Evolutionary conservation across 2,797 vertebrate species (phyloP).

Genomic region (Vireo griseus): DNA sequence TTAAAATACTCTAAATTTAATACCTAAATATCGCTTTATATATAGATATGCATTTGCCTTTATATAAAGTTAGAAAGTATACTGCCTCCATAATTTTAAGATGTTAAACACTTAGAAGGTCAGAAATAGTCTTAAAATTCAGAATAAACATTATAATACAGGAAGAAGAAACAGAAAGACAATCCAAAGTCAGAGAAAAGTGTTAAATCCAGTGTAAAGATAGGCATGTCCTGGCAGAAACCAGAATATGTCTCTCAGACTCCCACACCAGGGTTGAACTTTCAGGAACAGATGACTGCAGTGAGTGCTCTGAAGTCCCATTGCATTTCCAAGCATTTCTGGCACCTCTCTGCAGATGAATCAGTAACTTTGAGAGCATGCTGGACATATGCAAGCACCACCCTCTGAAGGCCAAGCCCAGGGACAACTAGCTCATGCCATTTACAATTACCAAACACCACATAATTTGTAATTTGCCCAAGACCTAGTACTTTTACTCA

Average conservation of each 20-base stretch:
- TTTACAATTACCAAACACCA: not conserved
- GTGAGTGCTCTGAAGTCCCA: not conserved
- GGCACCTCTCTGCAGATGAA: not conserved
- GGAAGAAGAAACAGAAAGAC: not conserved
- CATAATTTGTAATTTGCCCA: not conserved
- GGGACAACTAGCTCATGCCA: not conserved
- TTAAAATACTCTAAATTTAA: not conserved
- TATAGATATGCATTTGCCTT: not conserved
- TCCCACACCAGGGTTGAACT: accelerated
- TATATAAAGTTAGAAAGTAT: not conserved
- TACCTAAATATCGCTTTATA: not conserved
- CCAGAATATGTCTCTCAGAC: not conserved
- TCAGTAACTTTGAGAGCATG: not conserved
- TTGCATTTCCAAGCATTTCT: not conserved
- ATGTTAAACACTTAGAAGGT: not conserved
- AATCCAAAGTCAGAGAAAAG: not conserved
- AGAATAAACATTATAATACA: not conserved
- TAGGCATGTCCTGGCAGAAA: not conserved
- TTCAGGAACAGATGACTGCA: not conserved
- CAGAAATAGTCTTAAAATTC: not conserved
- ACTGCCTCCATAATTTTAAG: not conserved
- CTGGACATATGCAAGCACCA: not conserved
- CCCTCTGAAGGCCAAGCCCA: not conserved
- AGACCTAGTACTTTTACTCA: not conserved
- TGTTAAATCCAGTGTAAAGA: not conserved